Percentiles rank a stretch among this genome's conserved stretches.
These are phyloP conservation scores for Crematogaster levior DNA, from an alignment of 2,888 invertebrate species.

Conservation along the genomic window DNA sequence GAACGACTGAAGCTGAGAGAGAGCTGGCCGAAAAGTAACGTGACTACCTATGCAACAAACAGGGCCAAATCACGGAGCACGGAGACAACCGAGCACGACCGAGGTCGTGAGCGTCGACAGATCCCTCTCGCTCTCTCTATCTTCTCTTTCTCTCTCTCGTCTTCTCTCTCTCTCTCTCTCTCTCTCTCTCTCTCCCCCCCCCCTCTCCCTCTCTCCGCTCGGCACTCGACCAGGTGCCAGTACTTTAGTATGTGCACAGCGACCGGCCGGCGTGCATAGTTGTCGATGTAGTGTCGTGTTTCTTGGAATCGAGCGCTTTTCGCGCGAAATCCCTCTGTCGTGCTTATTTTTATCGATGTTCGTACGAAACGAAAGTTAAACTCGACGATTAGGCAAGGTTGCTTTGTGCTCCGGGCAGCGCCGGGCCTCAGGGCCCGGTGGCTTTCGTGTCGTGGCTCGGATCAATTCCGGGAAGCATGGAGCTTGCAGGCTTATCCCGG, in stretches of 20 bases:
- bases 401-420: constrained; percentile 58
- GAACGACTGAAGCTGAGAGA: constrained; percentile 16
- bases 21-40: constrained; percentile 65
- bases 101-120: constrained; percentile 67
- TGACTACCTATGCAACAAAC: constrained; percentile 57
- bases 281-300: constrained; percentile 65
- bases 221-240: constrained; percentile 53
- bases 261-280: constrained; percentile 83
- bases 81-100: constrained; percentile 61
- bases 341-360: background rate
- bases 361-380: constrained; percentile 6
- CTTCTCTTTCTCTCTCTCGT: constrained; percentile 23
- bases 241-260: constrained; percentile 82
- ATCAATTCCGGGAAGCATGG: constrained; percentile 53
- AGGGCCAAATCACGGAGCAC: constrained; percentile 57
- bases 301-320: constrained; percentile 41
- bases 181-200: constrained; percentile 10
- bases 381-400: constrained; percentile 2
- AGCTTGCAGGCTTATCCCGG: constrained; percentile 66
- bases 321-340: constrained; percentile 1
- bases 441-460: constrained; percentile 44
- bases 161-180: constrained; percentile 25
- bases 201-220: constrained; percentile 11
- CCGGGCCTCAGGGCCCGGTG: constrained; percentile 74
- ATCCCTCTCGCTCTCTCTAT: constrained; percentile 50